Evolutionary conservation across 2,888 invertebrate genomes (phyloP).

Genomic region (Bellardia bayeri): DNA sequence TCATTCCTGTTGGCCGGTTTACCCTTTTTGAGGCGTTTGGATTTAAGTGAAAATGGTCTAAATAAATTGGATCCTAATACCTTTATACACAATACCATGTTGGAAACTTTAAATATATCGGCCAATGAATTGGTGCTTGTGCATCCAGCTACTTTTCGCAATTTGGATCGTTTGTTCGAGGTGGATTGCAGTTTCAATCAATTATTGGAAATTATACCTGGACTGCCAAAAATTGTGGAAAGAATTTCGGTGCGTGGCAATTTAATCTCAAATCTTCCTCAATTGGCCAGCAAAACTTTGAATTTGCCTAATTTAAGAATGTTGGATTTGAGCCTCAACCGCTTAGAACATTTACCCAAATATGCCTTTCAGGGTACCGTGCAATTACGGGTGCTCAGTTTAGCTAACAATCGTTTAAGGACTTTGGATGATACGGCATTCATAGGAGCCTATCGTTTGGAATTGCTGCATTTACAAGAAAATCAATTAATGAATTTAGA

Average conservation of each 20-base stretch:
- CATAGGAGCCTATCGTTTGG: conserved; percentile 88
- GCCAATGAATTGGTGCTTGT: conserved; percentile 89
- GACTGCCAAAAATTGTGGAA: conserved; percentile 91
- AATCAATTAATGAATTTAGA: conserved; percentile 89
- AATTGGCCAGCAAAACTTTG: conserved; percentile 87
- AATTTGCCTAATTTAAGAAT: conserved; percentile 90
- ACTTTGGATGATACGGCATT: conserved; percentile 89
- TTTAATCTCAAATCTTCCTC: conserved; percentile 88
- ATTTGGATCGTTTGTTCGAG: conserved; percentile 90
- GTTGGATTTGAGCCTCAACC: conserved; percentile 90
- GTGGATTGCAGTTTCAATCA: conserved; percentile 91
- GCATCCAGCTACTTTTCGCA: conserved; percentile 91
- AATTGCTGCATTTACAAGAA: conserved; percentile 90
- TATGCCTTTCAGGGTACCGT: conserved; percentile 88
- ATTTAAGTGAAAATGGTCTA: conserved; percentile 90
- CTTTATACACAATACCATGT: conserved; percentile 88
- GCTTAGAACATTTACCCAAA: conserved; percentile 88
- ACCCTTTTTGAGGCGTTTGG: conserved; percentile 90
- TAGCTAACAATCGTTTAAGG: conserved; percentile 90
- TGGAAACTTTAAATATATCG: conserved; percentile 93
- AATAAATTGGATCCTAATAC: conserved; percentile 89
- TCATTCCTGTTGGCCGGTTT: conserved; percentile 90
- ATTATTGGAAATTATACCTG: conserved; percentile 90
- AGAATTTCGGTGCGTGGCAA: conserved; percentile 90
- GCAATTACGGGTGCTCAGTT: conserved; percentile 88